phyloP scores from a whole-genome alignment of 2,113 vertebrate genomes.

The Romanogobio albipinnatus region DNA sequence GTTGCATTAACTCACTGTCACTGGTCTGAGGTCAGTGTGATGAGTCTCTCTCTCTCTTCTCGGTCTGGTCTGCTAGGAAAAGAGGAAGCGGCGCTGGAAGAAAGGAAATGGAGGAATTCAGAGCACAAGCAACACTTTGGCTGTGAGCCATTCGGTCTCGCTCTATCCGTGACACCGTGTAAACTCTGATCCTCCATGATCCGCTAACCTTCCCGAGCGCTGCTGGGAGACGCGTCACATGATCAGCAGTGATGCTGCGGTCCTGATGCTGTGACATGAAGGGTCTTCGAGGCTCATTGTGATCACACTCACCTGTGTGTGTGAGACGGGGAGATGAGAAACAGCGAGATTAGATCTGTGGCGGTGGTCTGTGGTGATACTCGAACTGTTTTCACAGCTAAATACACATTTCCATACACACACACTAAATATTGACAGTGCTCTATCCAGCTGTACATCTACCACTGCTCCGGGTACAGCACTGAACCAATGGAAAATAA shows the following conservation, averaged over 20 bases:
- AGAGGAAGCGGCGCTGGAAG: background rate
- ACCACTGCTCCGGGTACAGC: background rate
- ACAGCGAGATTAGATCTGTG: background rate
- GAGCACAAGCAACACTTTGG: background rate
- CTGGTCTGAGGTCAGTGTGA: slow-evolving; percentile 2
- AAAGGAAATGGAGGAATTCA: background rate
- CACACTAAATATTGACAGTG: background rate
- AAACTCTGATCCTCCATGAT: background rate
- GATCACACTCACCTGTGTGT: slow-evolving; percentile 27
- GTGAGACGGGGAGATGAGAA: slow-evolving; percentile 11
- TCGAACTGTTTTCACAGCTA: slow-evolving; percentile 1
- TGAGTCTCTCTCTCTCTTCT: background rate
- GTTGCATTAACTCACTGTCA: background rate
- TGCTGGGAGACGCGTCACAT: background rate
- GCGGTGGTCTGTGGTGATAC: slow-evolving; percentile 13
- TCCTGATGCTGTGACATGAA: slow-evolving; percentile 28
- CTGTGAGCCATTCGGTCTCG: background rate
- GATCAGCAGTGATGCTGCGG: slow-evolving; percentile 12
- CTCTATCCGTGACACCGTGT: background rate
- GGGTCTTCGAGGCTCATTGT: slow-evolving; percentile 5
- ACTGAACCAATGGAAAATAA: no score
- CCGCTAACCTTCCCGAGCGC: background rate
- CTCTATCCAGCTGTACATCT: slow-evolving; percentile 2
- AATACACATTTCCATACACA: slow-evolving; percentile 2
- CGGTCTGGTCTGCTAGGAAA: background rate